These are phyloP conservation scores for Manis crassicaudata DNA, from an alignment of 2,797 vertebrate genomes.

Conservation along the genomic window DNA sequence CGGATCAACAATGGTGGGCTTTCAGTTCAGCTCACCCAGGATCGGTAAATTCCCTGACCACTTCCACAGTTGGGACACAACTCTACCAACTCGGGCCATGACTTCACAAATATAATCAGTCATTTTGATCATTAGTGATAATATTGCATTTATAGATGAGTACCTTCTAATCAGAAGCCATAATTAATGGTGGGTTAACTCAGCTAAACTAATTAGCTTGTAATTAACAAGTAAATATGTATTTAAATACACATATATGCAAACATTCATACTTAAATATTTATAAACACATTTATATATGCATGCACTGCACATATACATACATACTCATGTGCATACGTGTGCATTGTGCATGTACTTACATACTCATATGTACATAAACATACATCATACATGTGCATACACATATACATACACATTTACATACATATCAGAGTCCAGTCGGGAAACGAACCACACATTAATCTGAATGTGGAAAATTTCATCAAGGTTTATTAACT, in stretches of 20 bases:
- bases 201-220: neutral
- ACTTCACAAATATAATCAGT: neutral
- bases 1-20: rapidly evolving
- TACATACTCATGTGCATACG: no score
- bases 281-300: neutral
- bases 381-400: neutral
- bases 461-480: neutral
- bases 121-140: neutral
- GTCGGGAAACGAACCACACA: neutral
- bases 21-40: rapidly evolving
- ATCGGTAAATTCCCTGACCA: rapidly evolving
- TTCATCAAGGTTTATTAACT: neutral
- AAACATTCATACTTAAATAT: neutral
- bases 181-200: neutral
- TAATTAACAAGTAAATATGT: neutral
- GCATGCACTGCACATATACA: neutral
- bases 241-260: no score
- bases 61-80: neutral
- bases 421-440: neutral
- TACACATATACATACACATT: neutral
- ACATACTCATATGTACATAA: neutral
- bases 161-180: neutral
- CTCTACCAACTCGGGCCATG: neutral
- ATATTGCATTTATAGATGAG: neutral
- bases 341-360: neutral